Conservation (phyloP, 2,888 invertebrate genomes). For the Pseudolycoriella hygida region DNA sequence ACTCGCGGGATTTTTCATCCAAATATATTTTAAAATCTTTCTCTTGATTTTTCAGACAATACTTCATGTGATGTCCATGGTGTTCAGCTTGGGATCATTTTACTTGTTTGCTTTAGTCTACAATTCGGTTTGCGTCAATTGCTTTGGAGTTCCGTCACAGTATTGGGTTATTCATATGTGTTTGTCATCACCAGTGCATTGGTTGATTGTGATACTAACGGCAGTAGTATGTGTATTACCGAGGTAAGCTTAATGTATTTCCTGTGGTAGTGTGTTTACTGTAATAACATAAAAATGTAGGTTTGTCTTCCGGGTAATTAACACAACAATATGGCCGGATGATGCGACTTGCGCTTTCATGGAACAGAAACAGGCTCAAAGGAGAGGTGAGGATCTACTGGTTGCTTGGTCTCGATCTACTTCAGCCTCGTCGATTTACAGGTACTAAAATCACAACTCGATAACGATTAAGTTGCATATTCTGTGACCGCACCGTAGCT, state of each 20-base stretch:
- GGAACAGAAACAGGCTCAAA: conserved; percentile 36
- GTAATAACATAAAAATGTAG: conserved; percentile 27
- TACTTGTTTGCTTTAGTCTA: conserved; percentile 71
- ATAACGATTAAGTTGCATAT: too few species aligned
- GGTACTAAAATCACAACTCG: conserved; percentile 22
- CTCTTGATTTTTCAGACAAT: conserved; percentile 48
- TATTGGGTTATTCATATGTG: conserved; percentile 74
- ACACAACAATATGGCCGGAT: conserved; percentile 53
- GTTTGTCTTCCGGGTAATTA: conserved; percentile 46
- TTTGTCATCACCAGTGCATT: conserved; percentile 55
- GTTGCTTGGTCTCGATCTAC: conserved; percentile 42
- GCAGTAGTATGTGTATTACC: conserved; percentile 65
- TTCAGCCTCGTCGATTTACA: conserved; percentile 40
- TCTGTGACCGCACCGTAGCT: too few species aligned
- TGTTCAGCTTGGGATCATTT: conserved; percentile 63
- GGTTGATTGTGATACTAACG: conserved; percentile 61
- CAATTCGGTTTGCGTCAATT: conserved; percentile 63
- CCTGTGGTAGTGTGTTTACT: background rate
- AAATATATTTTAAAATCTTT: conserved; percentile 3
- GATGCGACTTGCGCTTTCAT: conserved; percentile 53
- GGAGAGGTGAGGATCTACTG: conserved; percentile 42
- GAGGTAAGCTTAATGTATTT: conserved; percentile 36
- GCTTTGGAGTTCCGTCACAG: conserved; percentile 70
- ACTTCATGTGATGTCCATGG: conserved; percentile 60
- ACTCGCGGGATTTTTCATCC: conserved; percentile 2